Evolutionary conservation across 1,140 invertebrate species (phyloP).

Genomic region (Zelostemma sp.): DNA sequence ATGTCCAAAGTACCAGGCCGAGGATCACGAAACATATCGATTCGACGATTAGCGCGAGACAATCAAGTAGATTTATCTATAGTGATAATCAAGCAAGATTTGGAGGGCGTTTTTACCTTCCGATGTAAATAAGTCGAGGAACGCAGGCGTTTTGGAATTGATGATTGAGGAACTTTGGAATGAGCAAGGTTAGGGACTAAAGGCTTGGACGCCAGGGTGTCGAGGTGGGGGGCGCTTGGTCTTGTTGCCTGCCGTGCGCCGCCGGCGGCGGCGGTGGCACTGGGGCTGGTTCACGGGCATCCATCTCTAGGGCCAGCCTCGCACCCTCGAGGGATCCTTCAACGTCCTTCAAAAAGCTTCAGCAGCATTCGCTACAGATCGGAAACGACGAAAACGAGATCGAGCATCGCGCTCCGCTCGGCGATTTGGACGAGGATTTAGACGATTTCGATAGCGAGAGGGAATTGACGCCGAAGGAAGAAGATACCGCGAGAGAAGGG

Average conservation of each 20-base stretch:
- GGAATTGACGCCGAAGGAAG: constrained; percentile 40
- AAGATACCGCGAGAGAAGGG: constrained; percentile 55
- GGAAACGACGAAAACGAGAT: neutral
- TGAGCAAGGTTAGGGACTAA: neutral
- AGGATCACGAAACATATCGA: neutral
- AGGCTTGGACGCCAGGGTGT: constrained; percentile 60
- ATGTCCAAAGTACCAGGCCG: neutral
- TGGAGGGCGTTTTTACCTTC: too few relatives aligned
- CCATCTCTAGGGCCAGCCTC: constrained; percentile 31
- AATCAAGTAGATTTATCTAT: neutral
- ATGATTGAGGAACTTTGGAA: too few relatives aligned
- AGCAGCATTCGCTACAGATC: constrained; percentile 19
- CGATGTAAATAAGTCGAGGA: too few relatives aligned
- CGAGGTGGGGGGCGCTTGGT: constrained; percentile 71
- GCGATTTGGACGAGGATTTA: constrained; percentile 61
- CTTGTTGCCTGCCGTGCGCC: constrained; percentile 71
- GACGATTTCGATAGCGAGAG: constrained; percentile 23
- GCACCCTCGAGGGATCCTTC: constrained; percentile 39
- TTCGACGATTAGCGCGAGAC: neutral
- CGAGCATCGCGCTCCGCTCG: constrained; percentile 50
- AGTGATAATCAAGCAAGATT: too few relatives aligned
- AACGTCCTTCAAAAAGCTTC: constrained; percentile 25
- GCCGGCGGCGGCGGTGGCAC: constrained; percentile 67
- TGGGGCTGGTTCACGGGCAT: constrained; percentile 53
- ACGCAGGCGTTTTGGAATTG: too few relatives aligned